Base-by-base conservation (phyloP, 2,797 vertebrate species). In the Microctenopoma steveboyesi region DNA sequence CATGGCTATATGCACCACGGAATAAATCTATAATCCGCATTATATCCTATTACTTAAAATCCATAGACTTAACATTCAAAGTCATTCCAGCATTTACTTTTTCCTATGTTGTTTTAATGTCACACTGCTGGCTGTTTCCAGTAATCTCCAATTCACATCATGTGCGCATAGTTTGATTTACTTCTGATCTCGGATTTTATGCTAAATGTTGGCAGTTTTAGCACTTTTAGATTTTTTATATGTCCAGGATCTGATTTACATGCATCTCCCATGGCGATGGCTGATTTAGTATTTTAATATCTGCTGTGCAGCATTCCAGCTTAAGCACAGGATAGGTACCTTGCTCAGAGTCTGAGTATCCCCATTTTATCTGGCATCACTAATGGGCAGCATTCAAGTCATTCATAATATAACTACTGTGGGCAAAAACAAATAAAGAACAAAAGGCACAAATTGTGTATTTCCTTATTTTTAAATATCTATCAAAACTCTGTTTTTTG, bases 11-110 rank as follows among this genome's bases (percentile, higher is more conserved):
- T 10, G 33, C 18, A 68, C 11, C 47, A 37, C 14, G 59, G 39
- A 54, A 58, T 60, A 42, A 66, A 77, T 4, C 39, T 25, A 7
- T 80, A 70, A 76, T 64, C 61, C 58, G 13, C 35, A 43, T 10
- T 25, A 9, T 18, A 73, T 69, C 65, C 37, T 16, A 61, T 63
- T 67, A 70, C 5, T n/a, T 62, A n/a, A 58, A 35, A 53, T 39
- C 54, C 59, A 50, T 7, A 47, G 35, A 28, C 10, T 72, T 42
- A 76, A 28, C 45, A 14, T 63, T 42, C 18, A 70, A 54, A 50
- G 57, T 55, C 52, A 56, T 12, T 48, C 4, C 11, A 27, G 27
- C 43, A 16, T 13, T 48, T 30, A 15, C 2, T 45, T 16, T 43
- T 7, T 43, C 7, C 54, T 1, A 13, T 22, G 22, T 7, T n/a